phyloP scores from a whole-genome alignment of 2,797 vertebrate genomes.

The Graptemys geographica region DNA sequence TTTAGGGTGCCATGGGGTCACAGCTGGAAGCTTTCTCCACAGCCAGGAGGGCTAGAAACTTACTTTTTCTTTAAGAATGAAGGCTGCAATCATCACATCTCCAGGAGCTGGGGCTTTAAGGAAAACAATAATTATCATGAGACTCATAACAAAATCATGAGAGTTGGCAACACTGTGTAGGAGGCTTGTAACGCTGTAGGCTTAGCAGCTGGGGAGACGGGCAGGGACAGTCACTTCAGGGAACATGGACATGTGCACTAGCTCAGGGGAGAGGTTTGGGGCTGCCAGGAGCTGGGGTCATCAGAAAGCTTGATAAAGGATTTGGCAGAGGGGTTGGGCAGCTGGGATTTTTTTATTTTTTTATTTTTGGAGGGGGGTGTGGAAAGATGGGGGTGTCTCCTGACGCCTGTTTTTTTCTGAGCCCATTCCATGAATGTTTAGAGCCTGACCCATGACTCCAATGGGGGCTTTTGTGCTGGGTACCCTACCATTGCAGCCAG shows the following conservation, averaged over 20 bases:
- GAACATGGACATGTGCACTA: background rate
- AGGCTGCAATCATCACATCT: background rate
- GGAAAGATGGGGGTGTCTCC: background rate
- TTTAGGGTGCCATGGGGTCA: background rate
- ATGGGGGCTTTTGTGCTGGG: background rate
- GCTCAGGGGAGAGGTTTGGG: background rate
- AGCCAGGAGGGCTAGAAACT: background rate
- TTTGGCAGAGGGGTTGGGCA: background rate
- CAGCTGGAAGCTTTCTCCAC: background rate
- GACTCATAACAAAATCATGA: background rate
- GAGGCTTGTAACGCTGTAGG: background rate
- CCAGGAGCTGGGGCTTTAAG: background rate
- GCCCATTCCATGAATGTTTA: background rate
- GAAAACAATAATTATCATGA: background rate
- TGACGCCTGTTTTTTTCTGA: background rate
- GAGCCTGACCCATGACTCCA: background rate
- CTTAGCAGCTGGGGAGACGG: background rate
- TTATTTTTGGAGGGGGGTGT: background rate
- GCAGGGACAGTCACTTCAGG: background rate
- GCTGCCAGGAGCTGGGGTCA: background rate
- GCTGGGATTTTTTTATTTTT: background rate
- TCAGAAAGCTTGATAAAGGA: background rate
- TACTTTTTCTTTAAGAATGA: no score
- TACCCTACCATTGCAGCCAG: background rate
- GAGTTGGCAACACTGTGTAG: background rate